Conservation (phyloP, 2,113 vertebrate genomes). For the Octodon degus region DNA sequence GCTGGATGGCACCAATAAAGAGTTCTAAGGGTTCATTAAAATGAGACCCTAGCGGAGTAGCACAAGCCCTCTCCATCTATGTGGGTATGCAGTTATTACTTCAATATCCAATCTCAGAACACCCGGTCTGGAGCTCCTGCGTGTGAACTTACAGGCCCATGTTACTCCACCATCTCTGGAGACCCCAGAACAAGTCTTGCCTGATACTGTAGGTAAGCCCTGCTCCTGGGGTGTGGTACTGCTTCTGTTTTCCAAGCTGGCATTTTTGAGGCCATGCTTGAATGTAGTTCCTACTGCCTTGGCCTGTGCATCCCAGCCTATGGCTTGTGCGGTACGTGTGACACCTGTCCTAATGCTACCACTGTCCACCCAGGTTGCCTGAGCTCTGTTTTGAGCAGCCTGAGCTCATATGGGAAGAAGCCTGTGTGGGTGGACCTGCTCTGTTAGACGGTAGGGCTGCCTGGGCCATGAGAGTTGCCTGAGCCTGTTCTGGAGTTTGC, state of each 20-base stretch:
- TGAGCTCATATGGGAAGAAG: background rate
- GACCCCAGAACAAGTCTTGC: background rate
- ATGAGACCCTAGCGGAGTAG: background rate
- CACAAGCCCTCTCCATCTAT: background rate
- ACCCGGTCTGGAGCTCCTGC: background rate
- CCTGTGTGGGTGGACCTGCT: background rate
- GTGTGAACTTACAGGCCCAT: background rate
- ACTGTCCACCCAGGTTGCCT: too few species aligned
- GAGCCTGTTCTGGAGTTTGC: background rate
- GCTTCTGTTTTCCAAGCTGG: too few species aligned
- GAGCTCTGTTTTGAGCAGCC: too few species aligned
- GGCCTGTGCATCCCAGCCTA: background rate
- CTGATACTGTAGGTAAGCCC: background rate
- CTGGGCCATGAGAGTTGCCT: background rate
- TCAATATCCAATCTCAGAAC: background rate
- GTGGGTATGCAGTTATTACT: background rate
- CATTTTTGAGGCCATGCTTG: background rate
- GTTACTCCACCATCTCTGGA: background rate
- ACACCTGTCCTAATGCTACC: background rate
- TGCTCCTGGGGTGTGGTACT: background rate
- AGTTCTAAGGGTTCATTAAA: background rate
- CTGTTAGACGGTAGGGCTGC: background rate
- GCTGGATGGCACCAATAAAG: background rate
- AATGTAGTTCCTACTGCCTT: rapidly evolving
- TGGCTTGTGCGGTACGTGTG: background rate